Evolutionary conservation across 1,140 invertebrate genomes (phyloP).

Genomic region (Tetragnatha versicolor): DNA sequence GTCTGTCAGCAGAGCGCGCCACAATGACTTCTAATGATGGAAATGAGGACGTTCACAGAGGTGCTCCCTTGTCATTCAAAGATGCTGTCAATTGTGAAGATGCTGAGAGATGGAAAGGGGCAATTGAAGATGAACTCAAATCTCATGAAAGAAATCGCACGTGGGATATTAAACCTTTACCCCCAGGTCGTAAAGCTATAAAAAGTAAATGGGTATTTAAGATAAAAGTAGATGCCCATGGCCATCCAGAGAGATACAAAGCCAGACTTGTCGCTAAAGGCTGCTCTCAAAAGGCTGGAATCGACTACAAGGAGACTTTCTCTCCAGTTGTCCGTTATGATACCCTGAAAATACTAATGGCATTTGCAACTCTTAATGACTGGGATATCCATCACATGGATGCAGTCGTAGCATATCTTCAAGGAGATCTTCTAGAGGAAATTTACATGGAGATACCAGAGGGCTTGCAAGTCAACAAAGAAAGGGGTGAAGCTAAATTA

Average conservation of each 20-base stretch:
- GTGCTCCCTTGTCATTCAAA: no score
- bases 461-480: slow-evolving; percentile 57
- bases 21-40: no score
- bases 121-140: slow-evolving; percentile 14
- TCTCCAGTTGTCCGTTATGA: slow-evolving; percentile 58
- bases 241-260: slow-evolving; percentile 52
- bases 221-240: slow-evolving; percentile 10
- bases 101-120: not conserved
- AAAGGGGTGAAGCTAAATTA: no score
- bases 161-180: slow-evolving; percentile 1
- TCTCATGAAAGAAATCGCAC: slow-evolving; percentile 31
- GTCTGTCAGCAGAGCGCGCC: no score
- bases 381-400: slow-evolving; percentile 60
- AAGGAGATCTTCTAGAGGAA: slow-evolving; percentile 62
- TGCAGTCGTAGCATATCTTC: slow-evolving; percentile 61
- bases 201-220: slow-evolving; percentile 35
- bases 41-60: no score
- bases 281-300: slow-evolving; percentile 54
- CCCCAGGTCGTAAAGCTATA: not conserved
- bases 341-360: slow-evolving; percentile 62
- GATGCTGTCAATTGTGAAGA: slow-evolving; percentile 23
- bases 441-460: slow-evolving; percentile 63
- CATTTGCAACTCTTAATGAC: slow-evolving; percentile 59
- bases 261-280: slow-evolving; percentile 63
- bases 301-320: slow-evolving; percentile 60